Conservation (phyloP, 2,888 invertebrate species). For the Tuberolachnus salignus region DNA sequence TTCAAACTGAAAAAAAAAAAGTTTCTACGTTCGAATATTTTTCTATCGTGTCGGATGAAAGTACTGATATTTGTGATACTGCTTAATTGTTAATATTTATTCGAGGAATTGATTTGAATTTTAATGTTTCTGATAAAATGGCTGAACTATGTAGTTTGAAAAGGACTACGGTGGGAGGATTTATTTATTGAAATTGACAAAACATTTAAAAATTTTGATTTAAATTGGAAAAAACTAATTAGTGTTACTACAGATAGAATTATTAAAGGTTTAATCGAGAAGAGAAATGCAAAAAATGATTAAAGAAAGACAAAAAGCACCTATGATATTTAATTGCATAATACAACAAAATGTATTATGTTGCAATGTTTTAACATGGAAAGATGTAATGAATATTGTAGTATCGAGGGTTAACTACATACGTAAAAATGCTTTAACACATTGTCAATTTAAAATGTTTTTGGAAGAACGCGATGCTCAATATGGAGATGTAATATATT, state of each 20-base stretch:
- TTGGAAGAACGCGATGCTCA: not conserved
- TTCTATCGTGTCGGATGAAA: too few species aligned
- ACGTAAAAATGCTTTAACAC: slow-evolving; percentile 2
- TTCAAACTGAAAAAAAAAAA: too few species aligned
- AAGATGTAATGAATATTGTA: not conserved
- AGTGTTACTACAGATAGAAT: not conserved
- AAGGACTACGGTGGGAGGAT: not conserved
- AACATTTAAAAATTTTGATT: slow-evolving; percentile 4
- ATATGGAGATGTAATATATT: slow-evolving; percentile 35
- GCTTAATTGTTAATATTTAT: not conserved
- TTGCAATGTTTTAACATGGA: slow-evolving; percentile 3
- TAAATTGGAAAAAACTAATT: not conserved
- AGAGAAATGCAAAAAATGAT: not conserved
- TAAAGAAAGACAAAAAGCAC: not conserved
- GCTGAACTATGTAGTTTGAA: not conserved
- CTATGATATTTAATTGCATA: not conserved
- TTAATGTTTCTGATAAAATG: not conserved
- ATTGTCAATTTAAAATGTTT: not conserved
- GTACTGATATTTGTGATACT: too few species aligned
- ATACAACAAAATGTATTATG: not conserved
- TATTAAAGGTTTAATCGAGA: not conserved
- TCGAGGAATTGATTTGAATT: not conserved
- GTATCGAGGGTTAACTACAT: not conserved
- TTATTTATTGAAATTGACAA: slow-evolving; percentile 4
- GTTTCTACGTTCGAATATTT: too few species aligned